Percentiles rank a stretch among this genome's conserved stretches.
Evolutionary conservation across 2,797 vertebrate genomes (phyloP).

Genomic region (Cuculus canorus): DNA sequence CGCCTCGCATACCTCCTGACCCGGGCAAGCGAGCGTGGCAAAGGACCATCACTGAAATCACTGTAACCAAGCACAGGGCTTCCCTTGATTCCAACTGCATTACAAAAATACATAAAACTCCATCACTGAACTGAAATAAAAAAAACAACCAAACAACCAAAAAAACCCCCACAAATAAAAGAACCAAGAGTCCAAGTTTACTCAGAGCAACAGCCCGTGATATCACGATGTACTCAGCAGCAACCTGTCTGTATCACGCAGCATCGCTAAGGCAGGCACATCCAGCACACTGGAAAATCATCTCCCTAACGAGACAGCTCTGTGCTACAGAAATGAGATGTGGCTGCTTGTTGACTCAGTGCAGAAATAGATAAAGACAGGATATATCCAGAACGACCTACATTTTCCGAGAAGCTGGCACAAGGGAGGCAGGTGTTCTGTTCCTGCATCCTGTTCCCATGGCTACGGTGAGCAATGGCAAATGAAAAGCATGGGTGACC

Average conservation of each 20-base stretch:
- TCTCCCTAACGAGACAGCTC: not conserved
- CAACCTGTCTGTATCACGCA: not conserved
- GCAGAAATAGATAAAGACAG: not conserved
- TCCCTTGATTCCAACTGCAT: not conserved
- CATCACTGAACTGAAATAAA: not conserved
- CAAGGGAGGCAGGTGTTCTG: not conserved
- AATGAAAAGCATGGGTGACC: not conserved
- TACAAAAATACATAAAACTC: not conserved
- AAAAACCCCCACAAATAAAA: not conserved
- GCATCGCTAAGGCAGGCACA: not conserved
- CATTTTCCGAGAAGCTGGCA: accelerated
- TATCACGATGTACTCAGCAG: not conserved
- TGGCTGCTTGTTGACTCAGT: accelerated
- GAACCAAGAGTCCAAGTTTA: not conserved
- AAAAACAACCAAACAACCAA: not conserved
- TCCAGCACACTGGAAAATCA: not conserved
- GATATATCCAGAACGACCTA: not conserved
- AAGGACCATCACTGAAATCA: not conserved
- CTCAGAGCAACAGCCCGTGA: not conserved
- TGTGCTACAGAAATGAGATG: not conserved
- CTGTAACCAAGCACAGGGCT: not conserved
- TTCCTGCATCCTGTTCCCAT: not conserved
- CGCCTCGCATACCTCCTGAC: not conserved
- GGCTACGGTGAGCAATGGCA: not conserved
- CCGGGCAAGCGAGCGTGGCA: accelerated